These are phyloP conservation scores for Zaprionus kolodkinae DNA, from an alignment of 1,140 invertebrate genomes.

Conservation along the genomic window DNA sequence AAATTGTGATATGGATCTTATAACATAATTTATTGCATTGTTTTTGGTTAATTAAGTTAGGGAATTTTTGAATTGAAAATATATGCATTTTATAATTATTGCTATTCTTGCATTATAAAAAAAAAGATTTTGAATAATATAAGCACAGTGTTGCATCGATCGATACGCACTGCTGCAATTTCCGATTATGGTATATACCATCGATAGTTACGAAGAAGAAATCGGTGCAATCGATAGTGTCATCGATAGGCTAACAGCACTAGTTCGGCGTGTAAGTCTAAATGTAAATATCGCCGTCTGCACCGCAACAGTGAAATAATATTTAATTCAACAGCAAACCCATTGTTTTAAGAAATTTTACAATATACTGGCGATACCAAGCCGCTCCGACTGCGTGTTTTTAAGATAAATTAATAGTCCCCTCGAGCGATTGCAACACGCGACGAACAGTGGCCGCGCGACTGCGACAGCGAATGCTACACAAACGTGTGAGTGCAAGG, in stretches of 20 bases:
- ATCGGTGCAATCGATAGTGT: conserved; percentile 4
- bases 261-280: conserved; percentile 53
- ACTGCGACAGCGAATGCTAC: conserved; percentile 14
- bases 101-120: background rate
- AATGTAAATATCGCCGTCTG: conserved; percentile 55
- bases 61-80: background rate
- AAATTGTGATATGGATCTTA: background rate
- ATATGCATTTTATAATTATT: background rate
- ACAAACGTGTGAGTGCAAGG: conserved; percentile 55
- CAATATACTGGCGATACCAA: conserved; percentile 17
- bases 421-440: conserved; percentile 26
- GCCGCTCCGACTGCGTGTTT: background rate
- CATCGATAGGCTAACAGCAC: conserved; percentile 30
- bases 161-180: background rate
- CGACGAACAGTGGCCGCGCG: conserved; percentile 16
- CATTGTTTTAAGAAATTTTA: conserved; percentile 16
- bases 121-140: background rate
- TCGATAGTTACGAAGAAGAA: background rate
- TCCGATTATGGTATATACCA: background rate
- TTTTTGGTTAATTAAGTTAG: background rate
- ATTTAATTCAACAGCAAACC: conserved; percentile 6
- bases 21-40: background rate
- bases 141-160: background rate
- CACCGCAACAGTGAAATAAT: conserved; percentile 36
- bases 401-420: background rate